These are phyloP conservation scores for Tonatia bakeri DNA, from an alignment of 2,113 vertebrate genomes.

Conservation along the genomic window DNA sequence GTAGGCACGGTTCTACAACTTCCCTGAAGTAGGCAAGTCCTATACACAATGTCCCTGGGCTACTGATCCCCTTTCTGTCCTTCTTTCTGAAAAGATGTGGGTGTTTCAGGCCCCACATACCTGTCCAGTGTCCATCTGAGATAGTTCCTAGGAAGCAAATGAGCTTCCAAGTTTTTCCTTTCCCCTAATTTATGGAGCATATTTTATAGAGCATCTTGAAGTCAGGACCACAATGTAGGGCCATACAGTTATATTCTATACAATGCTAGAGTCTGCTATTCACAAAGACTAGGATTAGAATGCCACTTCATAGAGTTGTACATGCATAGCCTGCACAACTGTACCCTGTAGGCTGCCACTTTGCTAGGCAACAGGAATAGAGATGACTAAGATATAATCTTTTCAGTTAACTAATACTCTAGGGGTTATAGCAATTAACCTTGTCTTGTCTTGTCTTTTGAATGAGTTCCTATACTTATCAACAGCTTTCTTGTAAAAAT, in stretches of 20 bases:
- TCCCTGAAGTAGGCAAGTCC: not conserved
- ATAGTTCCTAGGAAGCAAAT: not conserved
- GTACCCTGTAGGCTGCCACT: not conserved
- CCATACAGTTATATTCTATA: rapidly evolving
- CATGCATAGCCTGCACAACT: not conserved
- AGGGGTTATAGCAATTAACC: not conserved
- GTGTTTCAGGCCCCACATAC: not conserved
- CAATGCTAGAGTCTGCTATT: not conserved
- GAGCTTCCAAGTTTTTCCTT: not conserved
- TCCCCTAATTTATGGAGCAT: not conserved
- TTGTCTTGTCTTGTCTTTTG: not conserved
- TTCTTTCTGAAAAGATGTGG: not conserved
- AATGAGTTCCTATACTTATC: not conserved
- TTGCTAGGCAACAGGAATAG: not conserved
- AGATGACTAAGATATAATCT: not conserved
- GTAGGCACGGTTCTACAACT: not conserved
- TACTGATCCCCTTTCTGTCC: not conserved
- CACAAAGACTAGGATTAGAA: not conserved
- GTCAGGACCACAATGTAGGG: not conserved
- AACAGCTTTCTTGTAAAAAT: not conserved
- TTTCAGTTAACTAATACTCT: not conserved
- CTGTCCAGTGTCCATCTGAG: not conserved
- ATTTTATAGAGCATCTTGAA: not conserved
- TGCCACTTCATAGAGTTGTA: not conserved
- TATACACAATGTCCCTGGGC: not conserved